Conservation (phyloP, 2,113 vertebrate genomes). For the Tamias sibiricus region DNA sequence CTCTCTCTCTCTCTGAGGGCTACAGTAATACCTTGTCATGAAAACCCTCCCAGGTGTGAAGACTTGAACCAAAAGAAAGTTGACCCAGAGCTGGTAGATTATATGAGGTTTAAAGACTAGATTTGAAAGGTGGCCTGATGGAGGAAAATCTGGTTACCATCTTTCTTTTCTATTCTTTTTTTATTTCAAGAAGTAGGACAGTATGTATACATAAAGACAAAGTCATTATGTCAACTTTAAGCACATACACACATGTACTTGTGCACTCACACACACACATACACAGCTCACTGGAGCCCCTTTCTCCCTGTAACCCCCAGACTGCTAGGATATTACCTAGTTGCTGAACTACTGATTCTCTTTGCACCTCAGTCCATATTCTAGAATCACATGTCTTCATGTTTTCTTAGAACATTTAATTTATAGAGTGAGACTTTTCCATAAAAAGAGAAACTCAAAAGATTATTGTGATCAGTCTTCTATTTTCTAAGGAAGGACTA, state of each 20-base stretch:
- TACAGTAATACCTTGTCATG: background rate
- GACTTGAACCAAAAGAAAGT: conserved; percentile 45
- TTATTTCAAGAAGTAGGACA: background rate
- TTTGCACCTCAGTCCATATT: background rate
- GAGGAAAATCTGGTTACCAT: background rate
- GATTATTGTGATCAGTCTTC: background rate
- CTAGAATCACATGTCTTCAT: background rate
- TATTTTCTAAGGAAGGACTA: background rate
- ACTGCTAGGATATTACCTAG: background rate
- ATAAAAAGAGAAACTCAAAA: background rate
- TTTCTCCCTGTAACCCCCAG: background rate
- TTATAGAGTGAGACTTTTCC: background rate
- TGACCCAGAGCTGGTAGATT: background rate
- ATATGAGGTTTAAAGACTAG: conserved; percentile 23
- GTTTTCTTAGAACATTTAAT: background rate
- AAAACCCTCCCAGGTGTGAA: conserved; percentile 59
- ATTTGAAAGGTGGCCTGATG: background rate
- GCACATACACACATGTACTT: background rate
- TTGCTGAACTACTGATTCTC: background rate
- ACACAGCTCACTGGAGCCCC: background rate
- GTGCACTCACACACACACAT: background rate
- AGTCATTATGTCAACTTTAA: background rate
- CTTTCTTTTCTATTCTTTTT: background rate
- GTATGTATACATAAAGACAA: background rate
- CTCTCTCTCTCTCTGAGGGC: background rate